These are phyloP conservation scores for Stigmatopora nigra DNA, from an alignment of 2,113 vertebrate genomes.

Conservation along the genomic window DNA sequence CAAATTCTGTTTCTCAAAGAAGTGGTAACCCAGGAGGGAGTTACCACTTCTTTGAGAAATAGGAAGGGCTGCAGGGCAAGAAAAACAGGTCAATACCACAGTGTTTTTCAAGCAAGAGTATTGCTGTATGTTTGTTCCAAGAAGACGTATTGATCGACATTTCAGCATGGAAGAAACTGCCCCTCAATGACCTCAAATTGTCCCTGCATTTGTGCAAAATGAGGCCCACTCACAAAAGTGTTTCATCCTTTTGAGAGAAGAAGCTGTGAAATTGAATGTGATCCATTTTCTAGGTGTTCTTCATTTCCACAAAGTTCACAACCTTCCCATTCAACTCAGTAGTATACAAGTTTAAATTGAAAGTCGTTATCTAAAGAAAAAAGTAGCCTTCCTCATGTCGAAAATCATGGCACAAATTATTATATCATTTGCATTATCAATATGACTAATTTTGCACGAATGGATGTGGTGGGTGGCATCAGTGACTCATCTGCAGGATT, in stretches of 20 bases:
- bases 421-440: slow-evolving; percentile 12
- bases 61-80: slow-evolving; percentile 50
- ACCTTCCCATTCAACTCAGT: background rate
- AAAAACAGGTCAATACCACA: slow-evolving; percentile 69
- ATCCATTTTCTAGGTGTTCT: slow-evolving; percentile 15
- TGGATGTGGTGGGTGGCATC: slow-evolving; percentile 9
- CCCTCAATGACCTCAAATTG: slow-evolving; percentile 56
- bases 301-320: slow-evolving; percentile 8
- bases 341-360: background rate
- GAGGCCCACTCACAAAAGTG: slow-evolving; percentile 48
- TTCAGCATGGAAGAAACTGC: slow-evolving; percentile 53
- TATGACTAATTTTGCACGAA: slow-evolving; percentile 18
- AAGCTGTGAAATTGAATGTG: slow-evolving; percentile 13
- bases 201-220: slow-evolving; percentile 64
- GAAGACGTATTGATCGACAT: slow-evolving; percentile 65
- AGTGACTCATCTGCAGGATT: slow-evolving; percentile 16
- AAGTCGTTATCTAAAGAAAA: background rate
- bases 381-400: background rate
- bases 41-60: slow-evolving; percentile 50
- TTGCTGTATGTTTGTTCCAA: slow-evolving; percentile 62
- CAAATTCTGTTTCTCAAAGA: slow-evolving; percentile 38
- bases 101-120: slow-evolving; percentile 61
- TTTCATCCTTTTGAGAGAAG: slow-evolving; percentile 10
- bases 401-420: background rate
- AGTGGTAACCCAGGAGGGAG: slow-evolving; percentile 9